Evolutionary conservation across 2,888 invertebrate species (phyloP), one percentile per base, ranked within the genome.

Genomic region (Ametastegia equiseti): DNA sequence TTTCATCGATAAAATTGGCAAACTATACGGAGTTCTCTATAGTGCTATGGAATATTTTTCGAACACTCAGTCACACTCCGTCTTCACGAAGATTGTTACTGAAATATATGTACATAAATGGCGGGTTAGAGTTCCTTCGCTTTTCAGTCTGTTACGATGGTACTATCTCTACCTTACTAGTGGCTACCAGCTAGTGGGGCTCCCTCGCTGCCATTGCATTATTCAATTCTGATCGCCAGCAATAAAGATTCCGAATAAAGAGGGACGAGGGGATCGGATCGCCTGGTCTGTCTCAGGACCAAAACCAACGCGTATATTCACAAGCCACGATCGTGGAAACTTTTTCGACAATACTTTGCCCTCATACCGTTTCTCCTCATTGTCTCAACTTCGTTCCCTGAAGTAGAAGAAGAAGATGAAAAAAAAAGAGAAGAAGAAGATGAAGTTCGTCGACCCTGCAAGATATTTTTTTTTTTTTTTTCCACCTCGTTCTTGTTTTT

Each of bases 221-320:
- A 89, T 89, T 89, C 88, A 88, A 87, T 88, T 88, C 86, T 86
- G 88, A 88, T 87, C 86, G 86, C 83, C 82, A 84, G 86, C 88
- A 88, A 89, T 88, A 89, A 88, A 88, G 88, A 86, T 87, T 84
- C 84, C 83, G 85, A 87, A 87, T 87, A 88, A 86, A 84, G 86
- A 84, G 82, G 80, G 36, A 83, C 81, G 83, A 83, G 50, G 81
- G 50, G 67, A 15, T 27, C 69, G n/a, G n/a, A n/a, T n/a, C 83
- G 84, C 83, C 80, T 84, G n/a, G 47, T 33, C 36, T 71, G 71
- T 27, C 30, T 42, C 47, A 27, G 30, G 19, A 27, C 71, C 71
- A 45, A 45, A n/a, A 27, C 30, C 7, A 30, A 30, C 11, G 30
- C n/a, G 27, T 71, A 47, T 71, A 45, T 71, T 45, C 27, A 42